Conservation (phyloP, 2,888 invertebrate species). For the Ctena decussata region DNA sequence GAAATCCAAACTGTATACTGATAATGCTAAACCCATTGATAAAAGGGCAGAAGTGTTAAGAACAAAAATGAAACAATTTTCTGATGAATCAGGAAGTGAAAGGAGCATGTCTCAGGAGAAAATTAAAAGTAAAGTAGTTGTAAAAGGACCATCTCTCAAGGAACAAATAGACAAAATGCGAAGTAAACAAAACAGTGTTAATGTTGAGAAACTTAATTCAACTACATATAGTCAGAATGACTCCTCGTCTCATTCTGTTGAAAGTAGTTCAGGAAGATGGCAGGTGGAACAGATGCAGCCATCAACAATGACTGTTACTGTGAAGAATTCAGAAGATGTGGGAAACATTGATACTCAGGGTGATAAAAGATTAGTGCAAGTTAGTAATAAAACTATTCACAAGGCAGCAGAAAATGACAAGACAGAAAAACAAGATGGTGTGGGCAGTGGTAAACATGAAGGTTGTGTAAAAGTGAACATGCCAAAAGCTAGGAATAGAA, state of each 20-base stretch:
- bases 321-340: too few species aligned
- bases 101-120: neutral
- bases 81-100: too few species aligned
- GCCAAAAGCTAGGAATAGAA: neutral
- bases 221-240: neutral
- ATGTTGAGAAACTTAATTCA: neutral
- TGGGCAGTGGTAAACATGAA: neutral
- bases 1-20: too few species aligned
- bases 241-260: neutral
- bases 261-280: neutral
- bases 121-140: too few species aligned
- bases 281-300: neutral
- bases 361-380: too few species aligned
- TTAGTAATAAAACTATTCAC: too few species aligned
- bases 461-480: neutral
- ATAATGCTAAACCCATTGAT: too few species aligned
- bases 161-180: neutral
- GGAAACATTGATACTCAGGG: too few species aligned
- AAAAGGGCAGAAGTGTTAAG: too few species aligned
- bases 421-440: neutral
- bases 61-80: too few species aligned
- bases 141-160: too few species aligned
- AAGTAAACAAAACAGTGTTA: neutral
- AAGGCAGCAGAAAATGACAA: neutral
- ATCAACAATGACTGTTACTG: too few species aligned